These are phyloP conservation scores for Mya arenaria DNA, from an alignment of 1,140 invertebrate species.

Conservation along the genomic window DNA sequence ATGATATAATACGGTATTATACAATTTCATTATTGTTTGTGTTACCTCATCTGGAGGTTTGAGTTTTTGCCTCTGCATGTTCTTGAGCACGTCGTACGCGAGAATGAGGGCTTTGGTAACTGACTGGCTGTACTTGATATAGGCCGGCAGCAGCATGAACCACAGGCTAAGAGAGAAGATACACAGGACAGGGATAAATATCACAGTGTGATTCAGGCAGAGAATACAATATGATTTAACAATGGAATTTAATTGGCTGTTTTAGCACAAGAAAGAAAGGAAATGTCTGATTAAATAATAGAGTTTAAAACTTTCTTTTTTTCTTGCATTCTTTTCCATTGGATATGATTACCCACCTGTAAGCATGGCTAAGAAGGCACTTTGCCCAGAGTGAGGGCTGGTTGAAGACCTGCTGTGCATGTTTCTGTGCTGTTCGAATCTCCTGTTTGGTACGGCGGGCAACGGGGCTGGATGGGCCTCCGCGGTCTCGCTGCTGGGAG, in stretches of 20 bases:
- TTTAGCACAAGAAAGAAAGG: too few relatives aligned
- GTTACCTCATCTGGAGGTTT: conserved; percentile 94
- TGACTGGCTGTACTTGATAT: conserved; percentile 83
- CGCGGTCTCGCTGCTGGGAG: conserved; percentile 77
- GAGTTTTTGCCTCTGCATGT: conserved; percentile 90
- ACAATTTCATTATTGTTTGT: too few relatives aligned
- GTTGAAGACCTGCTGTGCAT: conserved; percentile 74
- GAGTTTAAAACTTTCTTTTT: too few relatives aligned
- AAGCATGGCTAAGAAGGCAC: conserved; percentile 83
- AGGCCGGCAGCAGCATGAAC: conserved; percentile 96
- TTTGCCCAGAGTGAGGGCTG: conserved; percentile 31
- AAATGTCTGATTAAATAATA: too few relatives aligned
- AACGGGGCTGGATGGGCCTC: conserved; percentile 92
- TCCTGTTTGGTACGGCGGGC: conserved; percentile 96
- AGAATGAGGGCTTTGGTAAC: conserved; percentile 90
- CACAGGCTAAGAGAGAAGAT: conserved; percentile 88
- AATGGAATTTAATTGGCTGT: too few relatives aligned
- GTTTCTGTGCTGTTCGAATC: conserved; percentile 94
- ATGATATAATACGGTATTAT: too few relatives aligned
- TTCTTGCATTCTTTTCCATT: too few relatives aligned
- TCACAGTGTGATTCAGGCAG: not conserved
- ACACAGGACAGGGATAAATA: not conserved
- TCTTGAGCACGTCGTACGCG: conserved; percentile 93
- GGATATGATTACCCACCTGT: conserved; percentile 62
- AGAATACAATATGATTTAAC: too few relatives aligned